Evolutionary conservation across 2,888 invertebrate species (phyloP), one percentile per base, ranked within the genome.

Genomic region (Lithophane semibrunnea): DNA sequence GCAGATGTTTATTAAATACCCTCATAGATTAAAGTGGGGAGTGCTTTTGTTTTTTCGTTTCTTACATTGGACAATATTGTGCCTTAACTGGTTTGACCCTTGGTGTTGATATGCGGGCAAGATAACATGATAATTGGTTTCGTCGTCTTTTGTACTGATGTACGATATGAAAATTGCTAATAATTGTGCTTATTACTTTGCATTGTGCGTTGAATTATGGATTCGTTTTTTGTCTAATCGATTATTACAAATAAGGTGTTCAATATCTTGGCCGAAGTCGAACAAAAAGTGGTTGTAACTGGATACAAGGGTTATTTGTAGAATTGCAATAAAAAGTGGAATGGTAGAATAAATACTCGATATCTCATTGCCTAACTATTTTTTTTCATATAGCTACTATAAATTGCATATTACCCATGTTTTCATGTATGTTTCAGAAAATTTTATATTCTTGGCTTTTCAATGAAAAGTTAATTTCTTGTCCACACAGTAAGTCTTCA

Each of bases 1-100:
- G 96, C 96, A 96, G 96, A 94, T 96, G 96, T 95, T 95, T 94
- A 94, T 94, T 94, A 95, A 95, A 94, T 93, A 94, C 94, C 94
- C 95, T 93, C 94, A 95, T 96, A 95, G 95, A 95, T 95, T 95
- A 95, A 93, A 93, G 92, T 93, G 89, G 92, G 92, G 92, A 92
- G 94, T 92, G 92, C 93, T 92, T 94, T 95, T 95, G 94, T 95
- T 96, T 96, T 96, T 95, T 94, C 68, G 91, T 92, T 86, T 89
- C 91, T 90, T 92, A 91, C 90, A 90, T 92, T 93, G 93, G 91
- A 94, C 94, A 94, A 94, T 94, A 94, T 94, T 93, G 93, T 88
- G 92, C 93, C 92, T 93, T 94, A 94, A 95, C 94, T 93, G 94
- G 92, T 92, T 93, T 93, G 93, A 94, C 94, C 94, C 94, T 92